phyloP scores from a whole-genome alignment of 2,888 invertebrate genomes.

The Scelioninae gen. 1 region DNA sequence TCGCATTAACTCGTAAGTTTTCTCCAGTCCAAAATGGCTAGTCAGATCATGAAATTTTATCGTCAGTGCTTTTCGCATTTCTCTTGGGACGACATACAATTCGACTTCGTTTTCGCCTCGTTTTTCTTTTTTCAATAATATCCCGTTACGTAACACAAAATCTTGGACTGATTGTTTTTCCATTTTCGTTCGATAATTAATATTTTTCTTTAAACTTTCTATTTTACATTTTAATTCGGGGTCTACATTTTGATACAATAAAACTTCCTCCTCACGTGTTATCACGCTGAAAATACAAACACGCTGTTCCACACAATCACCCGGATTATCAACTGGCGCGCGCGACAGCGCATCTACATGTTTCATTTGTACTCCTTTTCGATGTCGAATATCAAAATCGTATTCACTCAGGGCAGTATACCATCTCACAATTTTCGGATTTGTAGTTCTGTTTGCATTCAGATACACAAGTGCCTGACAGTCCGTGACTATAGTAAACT shows the following conservation, averaged over 20 bases:
- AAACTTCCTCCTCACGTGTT: slow-evolving; percentile 20
- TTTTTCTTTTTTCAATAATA: no score
- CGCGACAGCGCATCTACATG: slow-evolving; percentile 70
- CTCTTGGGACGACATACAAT: no score
- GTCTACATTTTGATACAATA: slow-evolving; percentile 35
- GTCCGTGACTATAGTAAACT: slow-evolving; percentile 19
- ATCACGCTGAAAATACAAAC: not conserved
- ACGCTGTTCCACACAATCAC: not conserved
- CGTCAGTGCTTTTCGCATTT: no score
- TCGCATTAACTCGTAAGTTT: no score
- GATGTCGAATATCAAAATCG: slow-evolving; percentile 3
- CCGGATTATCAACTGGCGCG: slow-evolving; percentile 34
- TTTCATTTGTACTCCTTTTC: not conserved
- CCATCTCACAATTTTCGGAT: slow-evolving; percentile 17
- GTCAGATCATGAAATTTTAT: no score
- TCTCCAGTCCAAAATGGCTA: no score
- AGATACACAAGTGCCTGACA: slow-evolving; percentile 35
- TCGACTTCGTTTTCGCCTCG: no score
- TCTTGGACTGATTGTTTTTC: not conserved
- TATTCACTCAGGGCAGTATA: not conserved
- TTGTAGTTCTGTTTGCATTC: slow-evolving; percentile 7
- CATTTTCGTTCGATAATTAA: slow-evolving; percentile 1
- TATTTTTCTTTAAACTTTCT: slow-evolving; percentile 76
- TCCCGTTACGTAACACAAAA: not conserved
- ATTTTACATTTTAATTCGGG: slow-evolving; percentile 1